A percentile compares a stretch with the other conserved stretches of the same genome.
Evolutionary conservation across 2,888 invertebrate genomes (phyloP).

Genomic region (Aquatica leii): DNA sequence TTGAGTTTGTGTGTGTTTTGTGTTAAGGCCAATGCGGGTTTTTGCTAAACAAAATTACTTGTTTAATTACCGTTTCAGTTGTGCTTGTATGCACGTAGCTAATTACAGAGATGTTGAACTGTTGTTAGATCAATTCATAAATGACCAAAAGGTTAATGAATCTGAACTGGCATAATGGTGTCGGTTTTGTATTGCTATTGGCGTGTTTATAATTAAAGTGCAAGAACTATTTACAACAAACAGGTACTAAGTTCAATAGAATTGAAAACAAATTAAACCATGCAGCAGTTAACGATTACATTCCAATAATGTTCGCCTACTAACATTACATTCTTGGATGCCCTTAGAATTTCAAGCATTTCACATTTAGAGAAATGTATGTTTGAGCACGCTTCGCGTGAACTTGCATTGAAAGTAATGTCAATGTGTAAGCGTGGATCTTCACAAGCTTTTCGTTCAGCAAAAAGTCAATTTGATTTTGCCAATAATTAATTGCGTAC

Average conservation of each 20-base stretch:
- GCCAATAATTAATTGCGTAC: no score
- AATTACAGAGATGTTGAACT: conserved; percentile 25
- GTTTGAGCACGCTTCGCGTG: no score
- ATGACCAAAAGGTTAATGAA: conserved; percentile 39
- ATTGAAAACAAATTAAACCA: conserved; percentile 8
- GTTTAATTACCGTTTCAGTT: neutral
- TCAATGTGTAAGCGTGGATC: no score
- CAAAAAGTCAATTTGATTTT: no score
- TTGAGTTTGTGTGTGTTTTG: conserved; percentile 20
- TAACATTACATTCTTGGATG: no score
- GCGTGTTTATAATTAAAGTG: conserved; percentile 6
- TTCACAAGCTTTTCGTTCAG: no score
- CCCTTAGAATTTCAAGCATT: no score
- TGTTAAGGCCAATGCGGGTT: conserved; percentile 10
- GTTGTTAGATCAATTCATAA: conserved; percentile 36
- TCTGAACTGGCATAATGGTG: conserved; percentile 22
- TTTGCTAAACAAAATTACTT: no score
- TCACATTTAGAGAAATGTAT: no score
- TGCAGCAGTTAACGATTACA: conserved; percentile 1
- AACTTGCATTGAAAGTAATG: no score
- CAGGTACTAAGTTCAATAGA: neutral
- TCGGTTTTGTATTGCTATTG: neutral
- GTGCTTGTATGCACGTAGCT: neutral
- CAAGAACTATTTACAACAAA: neutral
- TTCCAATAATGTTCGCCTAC: neutral